Evolutionary conservation across 2,797 vertebrate species (phyloP), one percentile per base, ranked within the genome.

Genomic region (Carapus acus): DNA sequence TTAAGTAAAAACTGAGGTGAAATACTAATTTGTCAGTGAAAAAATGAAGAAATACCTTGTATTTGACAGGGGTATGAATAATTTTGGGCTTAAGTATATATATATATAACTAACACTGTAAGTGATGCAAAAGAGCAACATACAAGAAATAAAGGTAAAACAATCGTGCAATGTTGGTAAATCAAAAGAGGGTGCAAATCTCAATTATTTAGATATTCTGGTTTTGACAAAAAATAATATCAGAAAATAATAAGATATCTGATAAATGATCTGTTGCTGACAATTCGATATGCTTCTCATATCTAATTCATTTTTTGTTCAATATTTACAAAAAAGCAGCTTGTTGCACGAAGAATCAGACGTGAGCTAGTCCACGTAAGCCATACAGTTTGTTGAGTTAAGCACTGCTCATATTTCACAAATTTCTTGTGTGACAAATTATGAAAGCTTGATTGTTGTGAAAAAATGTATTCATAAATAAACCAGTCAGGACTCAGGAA

Each of bases 271-370:
- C 24, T 5, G 9, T 33, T 13, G 14, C 3, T 11, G 8, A 19
- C n/a, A 23, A 23, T 22, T 23, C 7, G 18, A 41, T 51, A 13
- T 51, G 12, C 31, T 27, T 40, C 2, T 31, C 8, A 16, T 24
- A 20, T 58, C 38, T 24, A 54, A 9, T n/a, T 69, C 12, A 12
- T 50, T 15, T 38, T 27, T 41, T 43, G 2, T 37, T 68, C 42
- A 11, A 41, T 69, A 73, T 73, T 54, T 69, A 71, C 69, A 69
- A 65, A 47, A 62, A 43, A 39, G 33, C 14, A 19, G 45, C 16
- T 40, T 39, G 59, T 22, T 37, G 15, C 19, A 49, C 21, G 37
- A 65, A 44, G 34, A 20, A 49, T 34, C 45, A 4, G 2, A 58
- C 36, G 14, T 62, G 65, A 65, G 49, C 47, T 49, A 17, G 51